These are phyloP conservation scores for Sinotaia quadrata DNA, from an alignment of 2,888 invertebrate genomes.

Conservation along the genomic window DNA sequence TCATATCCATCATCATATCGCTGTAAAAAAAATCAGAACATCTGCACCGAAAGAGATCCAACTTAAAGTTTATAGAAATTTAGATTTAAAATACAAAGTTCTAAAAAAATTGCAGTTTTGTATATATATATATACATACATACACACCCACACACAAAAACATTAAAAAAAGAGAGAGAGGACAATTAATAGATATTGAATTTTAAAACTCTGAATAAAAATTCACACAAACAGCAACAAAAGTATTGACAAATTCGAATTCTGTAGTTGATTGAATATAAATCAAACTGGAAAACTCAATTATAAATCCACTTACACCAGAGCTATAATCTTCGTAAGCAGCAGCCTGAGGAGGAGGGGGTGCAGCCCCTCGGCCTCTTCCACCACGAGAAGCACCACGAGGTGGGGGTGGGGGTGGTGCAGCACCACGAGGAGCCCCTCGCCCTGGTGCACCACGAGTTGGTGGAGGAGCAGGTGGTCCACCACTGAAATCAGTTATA, in stretches of 20 bases:
- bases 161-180: neutral
- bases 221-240: neutral
- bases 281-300: neutral
- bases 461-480: slow-evolving; percentile 36
- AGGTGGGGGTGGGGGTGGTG: slow-evolving; percentile 26
- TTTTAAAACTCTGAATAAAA: neutral
- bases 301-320: slow-evolving; percentile 25
- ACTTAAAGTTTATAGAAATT: too few species aligned
- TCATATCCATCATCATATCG: slow-evolving; percentile 39
- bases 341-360: slow-evolving; percentile 23
- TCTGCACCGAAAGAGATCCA: too few species aligned
- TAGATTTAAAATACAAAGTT: too few species aligned
- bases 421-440: slow-evolving; percentile 37
- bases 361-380: slow-evolving; percentile 39
- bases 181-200: too few species aligned
- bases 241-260: too few species aligned
- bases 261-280: neutral
- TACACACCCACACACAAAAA: neutral
- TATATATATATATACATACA: too few species aligned
- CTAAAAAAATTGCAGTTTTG: too few species aligned
- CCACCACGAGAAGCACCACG: slow-evolving; percentile 36
- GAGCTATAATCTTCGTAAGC: slow-evolving; percentile 36
- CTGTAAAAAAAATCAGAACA: slow-evolving; percentile 27
- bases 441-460: slow-evolving; percentile 38
- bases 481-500: slow-evolving; percentile 36